phyloP scores from a whole-genome alignment of 2,797 vertebrate genomes.

The Malacoraja senta region DNA sequence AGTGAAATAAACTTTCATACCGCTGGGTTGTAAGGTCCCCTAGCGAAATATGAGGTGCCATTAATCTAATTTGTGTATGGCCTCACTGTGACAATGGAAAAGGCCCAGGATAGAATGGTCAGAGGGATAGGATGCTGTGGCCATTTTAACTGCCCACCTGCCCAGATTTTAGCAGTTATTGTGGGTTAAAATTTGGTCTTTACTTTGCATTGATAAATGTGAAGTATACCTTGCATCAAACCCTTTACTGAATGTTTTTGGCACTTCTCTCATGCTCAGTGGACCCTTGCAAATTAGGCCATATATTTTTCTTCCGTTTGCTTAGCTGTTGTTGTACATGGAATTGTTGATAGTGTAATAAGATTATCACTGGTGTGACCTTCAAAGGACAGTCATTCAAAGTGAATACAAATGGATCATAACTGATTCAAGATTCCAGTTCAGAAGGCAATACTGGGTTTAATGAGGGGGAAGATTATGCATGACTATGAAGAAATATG shows the following conservation, averaged over 20 bases:
- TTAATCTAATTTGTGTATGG: too few relatives aligned
- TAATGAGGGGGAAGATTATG: neutral
- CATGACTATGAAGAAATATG: neutral
- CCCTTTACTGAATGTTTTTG: neutral
- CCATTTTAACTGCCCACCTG: neutral
- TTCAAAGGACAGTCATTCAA: neutral
- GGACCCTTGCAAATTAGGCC: neutral
- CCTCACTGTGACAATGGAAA: too few relatives aligned
- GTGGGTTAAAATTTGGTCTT: neutral
- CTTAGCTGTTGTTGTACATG: neutral
- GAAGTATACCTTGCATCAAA: neutral
- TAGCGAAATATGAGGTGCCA: too few relatives aligned
- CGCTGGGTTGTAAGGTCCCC: too few relatives aligned
- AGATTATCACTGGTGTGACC: neutral
- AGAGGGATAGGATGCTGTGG: neutral
- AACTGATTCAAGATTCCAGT: neutral
- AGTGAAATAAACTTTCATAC: too few relatives aligned
- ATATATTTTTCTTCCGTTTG: neutral
- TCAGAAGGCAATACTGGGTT: neutral
- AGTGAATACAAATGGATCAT: neutral
- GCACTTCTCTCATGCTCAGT: neutral
- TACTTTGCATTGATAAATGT: neutral
- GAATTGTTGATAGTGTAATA: neutral
- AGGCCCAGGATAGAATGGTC: too few relatives aligned
- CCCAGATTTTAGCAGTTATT: neutral